phyloP scores from a whole-genome alignment of 2,797 vertebrate species.

The Alosa sapidissima region DNA sequence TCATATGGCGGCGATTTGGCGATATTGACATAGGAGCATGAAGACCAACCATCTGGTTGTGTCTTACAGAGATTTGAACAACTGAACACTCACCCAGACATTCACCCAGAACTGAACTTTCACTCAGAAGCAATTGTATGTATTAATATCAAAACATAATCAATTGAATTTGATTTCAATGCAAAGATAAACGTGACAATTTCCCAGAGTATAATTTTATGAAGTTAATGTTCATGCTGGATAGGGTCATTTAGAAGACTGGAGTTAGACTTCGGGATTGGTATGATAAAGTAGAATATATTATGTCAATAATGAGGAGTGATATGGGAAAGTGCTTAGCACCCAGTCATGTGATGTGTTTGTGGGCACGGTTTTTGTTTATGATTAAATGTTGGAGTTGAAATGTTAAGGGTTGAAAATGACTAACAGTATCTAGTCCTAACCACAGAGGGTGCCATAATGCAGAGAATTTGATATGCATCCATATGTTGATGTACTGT shows the following conservation, averaged over 20 bases:
- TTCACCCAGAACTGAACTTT: not conserved
- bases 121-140: not conserved
- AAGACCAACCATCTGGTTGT: not conserved
- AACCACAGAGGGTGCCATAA: slow-evolving; percentile 24
- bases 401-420: too few species aligned
- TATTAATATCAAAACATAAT: not conserved
- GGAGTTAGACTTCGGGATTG: not conserved
- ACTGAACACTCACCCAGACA: not conserved
- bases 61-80: not conserved
- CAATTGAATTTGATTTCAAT: not conserved
- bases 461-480: not conserved
- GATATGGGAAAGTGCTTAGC: not conserved
- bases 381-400: not conserved
- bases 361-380: not conserved
- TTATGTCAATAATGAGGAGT: not conserved
- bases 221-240: not conserved
- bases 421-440: slow-evolving; percentile 5
- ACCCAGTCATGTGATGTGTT: not conserved
- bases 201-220: not conserved
- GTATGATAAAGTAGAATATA: too few species aligned
- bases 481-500: not conserved
- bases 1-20: not conserved
- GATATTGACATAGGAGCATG: slow-evolving; percentile 2
- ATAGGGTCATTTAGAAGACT: not conserved
- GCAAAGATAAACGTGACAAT: not conserved